Evolutionary conservation across 2,797 vertebrate genomes (phyloP).

Genomic region (Brotula barbata): DNA sequence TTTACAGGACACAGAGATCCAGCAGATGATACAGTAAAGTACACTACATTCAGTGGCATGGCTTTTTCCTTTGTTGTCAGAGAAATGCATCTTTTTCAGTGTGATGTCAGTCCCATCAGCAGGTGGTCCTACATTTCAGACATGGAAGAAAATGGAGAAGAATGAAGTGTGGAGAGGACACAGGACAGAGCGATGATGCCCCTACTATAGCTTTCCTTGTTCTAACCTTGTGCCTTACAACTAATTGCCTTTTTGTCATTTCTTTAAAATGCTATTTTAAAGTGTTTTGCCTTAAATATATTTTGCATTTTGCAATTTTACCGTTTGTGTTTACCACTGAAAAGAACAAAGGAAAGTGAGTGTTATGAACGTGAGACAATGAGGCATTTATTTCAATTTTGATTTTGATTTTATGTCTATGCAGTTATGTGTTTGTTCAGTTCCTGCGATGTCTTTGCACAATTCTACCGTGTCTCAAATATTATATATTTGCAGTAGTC

Average conservation of each 20-base stretch:
- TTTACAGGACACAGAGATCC: constrained; percentile 52
- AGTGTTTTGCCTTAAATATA: constrained; percentile 53
- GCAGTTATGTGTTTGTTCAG: constrained; percentile 55
- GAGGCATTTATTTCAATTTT: constrained; percentile 58
- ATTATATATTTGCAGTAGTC: constrained; percentile 39
- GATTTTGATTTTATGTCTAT: constrained; percentile 74
- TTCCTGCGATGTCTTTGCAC: constrained; percentile 64
- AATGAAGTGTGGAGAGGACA: constrained; percentile 34
- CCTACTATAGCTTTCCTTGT: constrained; percentile 65
- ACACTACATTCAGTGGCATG: constrained; percentile 53
- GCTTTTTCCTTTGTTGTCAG: constrained; percentile 44
- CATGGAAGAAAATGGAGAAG: constrained; percentile 52
- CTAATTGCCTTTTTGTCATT: constrained; percentile 39
- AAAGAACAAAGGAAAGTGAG: constrained; percentile 49
- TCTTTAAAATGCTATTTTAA: constrained; percentile 55
- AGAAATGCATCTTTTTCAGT: constrained; percentile 25
- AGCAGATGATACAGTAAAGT: constrained; percentile 41
- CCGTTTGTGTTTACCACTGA: constrained; percentile 39
- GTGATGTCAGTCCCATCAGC: constrained; percentile 32
- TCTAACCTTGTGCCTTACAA: constrained; percentile 74
- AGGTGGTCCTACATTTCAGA: constrained; percentile 14
- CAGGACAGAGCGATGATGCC: constrained; percentile 46
- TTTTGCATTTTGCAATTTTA: constrained; percentile 52
- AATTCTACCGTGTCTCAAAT: constrained; percentile 40
- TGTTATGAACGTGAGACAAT: constrained; percentile 32